Conservation (phyloP, 2,797 vertebrate species). For the Diglossa cyanea region DNA sequence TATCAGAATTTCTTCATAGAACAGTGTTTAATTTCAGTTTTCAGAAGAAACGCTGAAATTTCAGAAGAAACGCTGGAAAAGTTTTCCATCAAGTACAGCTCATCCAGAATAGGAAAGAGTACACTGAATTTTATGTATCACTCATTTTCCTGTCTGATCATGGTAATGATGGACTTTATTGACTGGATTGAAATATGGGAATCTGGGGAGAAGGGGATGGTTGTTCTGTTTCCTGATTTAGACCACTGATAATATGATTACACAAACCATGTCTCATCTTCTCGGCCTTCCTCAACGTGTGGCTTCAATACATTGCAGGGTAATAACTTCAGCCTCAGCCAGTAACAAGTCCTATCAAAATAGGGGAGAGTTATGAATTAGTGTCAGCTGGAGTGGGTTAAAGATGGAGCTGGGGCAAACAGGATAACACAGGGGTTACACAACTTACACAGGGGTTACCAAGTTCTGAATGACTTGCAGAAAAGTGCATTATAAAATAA, state of each 20-base stretch:
- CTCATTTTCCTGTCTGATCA: neutral
- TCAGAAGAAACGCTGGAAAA: neutral
- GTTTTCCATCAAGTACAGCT: neutral
- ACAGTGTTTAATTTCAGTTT: neutral
- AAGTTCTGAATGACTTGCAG: conserved; percentile 23
- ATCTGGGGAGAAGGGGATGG: neutral
- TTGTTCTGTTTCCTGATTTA: neutral
- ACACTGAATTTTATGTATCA: neutral
- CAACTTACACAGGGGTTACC: neutral
- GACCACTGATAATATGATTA: neutral
- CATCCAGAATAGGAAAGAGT: neutral
- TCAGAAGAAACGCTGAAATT: neutral
- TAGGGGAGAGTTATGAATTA: neutral
- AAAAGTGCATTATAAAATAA: neutral
- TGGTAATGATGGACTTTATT: neutral
- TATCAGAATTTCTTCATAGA: neutral
- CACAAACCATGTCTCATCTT: neutral
- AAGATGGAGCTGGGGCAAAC: neutral
- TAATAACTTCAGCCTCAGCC: neutral
- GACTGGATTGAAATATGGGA: neutral
- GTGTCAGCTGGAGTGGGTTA: neutral
- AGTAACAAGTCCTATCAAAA: neutral
- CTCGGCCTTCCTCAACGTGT: neutral
- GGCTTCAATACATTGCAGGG: neutral
- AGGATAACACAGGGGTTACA: neutral